A percentile compares a stretch with the other conserved stretches of the same genome.
Evolutionary conservation across 2,888 invertebrate species (phyloP).

Genomic region (Patella ulyssiponensis): DNA sequence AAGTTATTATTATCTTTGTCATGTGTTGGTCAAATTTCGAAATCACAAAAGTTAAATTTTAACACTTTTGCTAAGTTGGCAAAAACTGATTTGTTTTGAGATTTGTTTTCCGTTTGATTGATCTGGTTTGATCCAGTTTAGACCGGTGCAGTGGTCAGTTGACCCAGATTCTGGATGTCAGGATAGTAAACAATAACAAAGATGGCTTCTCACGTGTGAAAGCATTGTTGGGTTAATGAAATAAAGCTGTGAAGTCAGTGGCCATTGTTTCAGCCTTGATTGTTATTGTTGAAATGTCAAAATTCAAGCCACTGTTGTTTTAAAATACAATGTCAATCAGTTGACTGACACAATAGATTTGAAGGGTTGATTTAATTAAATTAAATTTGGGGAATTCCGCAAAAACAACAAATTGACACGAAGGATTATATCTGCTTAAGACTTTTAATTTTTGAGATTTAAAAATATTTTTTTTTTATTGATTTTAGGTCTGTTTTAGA

Average conservation of each 20-base stretch:
- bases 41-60: background rate
- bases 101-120: no score
- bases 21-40: no score
- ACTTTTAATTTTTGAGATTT: no score
- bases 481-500: constrained; percentile 55
- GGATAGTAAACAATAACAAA: background rate
- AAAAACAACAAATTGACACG: no score
- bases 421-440: no score
- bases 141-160: constrained; percentile 1
- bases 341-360: no score
- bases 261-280: background rate
- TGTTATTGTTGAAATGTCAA: background rate
- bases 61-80: background rate
- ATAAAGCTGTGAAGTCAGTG: background rate
- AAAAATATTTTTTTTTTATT: no score
- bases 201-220: background rate
- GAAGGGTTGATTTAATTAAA: no score
- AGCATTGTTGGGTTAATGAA: constrained; percentile 3
- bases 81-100: background rate
- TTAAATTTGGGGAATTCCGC: no score
- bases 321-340: background rate
- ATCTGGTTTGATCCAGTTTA: background rate
- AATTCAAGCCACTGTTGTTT: background rate
- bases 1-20: no score
- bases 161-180: background rate